Evolutionary conservation across 1,140 invertebrate genomes (phyloP).

Genomic region (Delia radicum): DNA sequence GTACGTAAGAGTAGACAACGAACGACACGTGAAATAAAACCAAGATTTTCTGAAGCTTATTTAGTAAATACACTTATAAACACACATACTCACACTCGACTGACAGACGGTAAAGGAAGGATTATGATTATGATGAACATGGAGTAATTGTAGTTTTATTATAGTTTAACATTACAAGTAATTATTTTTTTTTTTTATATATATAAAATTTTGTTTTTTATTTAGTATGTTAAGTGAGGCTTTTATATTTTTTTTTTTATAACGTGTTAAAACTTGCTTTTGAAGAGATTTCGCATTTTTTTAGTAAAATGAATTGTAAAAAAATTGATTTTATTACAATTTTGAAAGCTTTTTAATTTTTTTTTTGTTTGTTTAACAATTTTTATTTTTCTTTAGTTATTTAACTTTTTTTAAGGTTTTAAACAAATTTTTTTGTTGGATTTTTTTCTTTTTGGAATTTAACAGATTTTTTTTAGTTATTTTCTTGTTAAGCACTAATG

Average conservation of each 20-base stretch:
- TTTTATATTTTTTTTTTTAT: too few species aligned
- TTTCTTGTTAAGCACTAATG: slow-evolving; percentile 22
- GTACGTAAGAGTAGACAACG: background rate
- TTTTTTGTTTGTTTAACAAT: background rate
- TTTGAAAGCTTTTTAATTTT: background rate
- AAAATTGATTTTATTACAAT: background rate
- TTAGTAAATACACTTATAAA: too few species aligned
- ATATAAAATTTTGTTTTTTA: background rate
- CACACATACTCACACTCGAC: background rate
- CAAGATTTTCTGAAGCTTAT: background rate
- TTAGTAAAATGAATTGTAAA: background rate
- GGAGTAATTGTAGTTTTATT: background rate
- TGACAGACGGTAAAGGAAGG: too few species aligned
- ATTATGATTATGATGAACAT: background rate
- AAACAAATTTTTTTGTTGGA: background rate
- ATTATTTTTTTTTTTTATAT: too few species aligned
- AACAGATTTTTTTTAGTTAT: background rate
- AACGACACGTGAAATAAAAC: background rate
- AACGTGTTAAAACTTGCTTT: too few species aligned
- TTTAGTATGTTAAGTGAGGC: background rate
- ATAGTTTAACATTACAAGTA: background rate
- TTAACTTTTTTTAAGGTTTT: too few species aligned
- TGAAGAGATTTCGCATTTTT: too few species aligned
- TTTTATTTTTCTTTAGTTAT: too few species aligned
- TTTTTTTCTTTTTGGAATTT: background rate